Evolutionary conservation across 2,797 vertebrate species (phyloP).

Genomic region (Hydrolagus colliei): DNA sequence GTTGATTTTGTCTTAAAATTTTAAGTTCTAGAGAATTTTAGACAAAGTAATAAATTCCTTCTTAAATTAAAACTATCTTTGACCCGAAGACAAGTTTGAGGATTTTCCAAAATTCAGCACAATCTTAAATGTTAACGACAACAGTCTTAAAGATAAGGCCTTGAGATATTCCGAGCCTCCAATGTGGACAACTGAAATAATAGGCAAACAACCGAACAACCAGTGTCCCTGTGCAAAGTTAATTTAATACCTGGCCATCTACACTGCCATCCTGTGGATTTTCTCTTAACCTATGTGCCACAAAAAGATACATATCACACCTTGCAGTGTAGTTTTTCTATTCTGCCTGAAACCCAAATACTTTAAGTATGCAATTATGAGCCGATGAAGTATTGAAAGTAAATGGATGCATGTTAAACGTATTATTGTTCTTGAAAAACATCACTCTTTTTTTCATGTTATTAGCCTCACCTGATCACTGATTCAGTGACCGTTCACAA

Average conservation of each 20-base stretch:
- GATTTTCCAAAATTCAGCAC: too few relatives aligned
- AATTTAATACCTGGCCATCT: neutral
- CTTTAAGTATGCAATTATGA: neutral
- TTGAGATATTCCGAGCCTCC: too few relatives aligned
- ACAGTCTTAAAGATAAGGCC: too few relatives aligned
- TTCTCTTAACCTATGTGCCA: conserved; percentile 5
- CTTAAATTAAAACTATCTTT: too few relatives aligned
- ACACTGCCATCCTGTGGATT: conserved; percentile 29
- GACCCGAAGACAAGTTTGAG: too few relatives aligned
- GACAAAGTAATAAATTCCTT: too few relatives aligned
- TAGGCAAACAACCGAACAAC: neutral
- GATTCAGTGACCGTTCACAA: neutral
- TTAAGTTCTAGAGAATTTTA: too few relatives aligned
- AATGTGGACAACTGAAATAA: neutral
- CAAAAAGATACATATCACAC: neutral
- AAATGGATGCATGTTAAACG: neutral
- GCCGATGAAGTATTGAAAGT: neutral
- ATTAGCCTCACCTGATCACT: too few relatives aligned
- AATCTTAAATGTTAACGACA: too few relatives aligned
- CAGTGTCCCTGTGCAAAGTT: neutral
- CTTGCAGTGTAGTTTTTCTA: neutral
- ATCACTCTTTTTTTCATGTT: neutral
- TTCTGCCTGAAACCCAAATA: neutral
- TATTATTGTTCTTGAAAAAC: neutral
- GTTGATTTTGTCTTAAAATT: too few relatives aligned